phyloP scores from a whole-genome alignment of 2,797 vertebrate genomes.

The Hirundo rustica region DNA sequence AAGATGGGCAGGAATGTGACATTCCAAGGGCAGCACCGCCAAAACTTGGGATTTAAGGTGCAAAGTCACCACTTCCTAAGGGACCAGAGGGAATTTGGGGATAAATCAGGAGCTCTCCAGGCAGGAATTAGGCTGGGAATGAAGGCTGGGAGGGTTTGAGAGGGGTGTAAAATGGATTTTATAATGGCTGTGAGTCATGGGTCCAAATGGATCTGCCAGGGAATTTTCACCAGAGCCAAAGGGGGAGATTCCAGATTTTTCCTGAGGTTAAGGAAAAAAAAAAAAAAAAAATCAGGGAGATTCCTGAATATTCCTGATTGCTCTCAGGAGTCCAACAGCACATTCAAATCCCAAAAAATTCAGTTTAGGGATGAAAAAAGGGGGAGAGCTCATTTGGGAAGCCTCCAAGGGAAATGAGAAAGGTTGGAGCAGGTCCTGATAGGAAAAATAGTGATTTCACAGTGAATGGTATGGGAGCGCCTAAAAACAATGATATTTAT shows the following conservation, averaged over 20 bases:
- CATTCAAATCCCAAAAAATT: too few relatives aligned
- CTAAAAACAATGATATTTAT: neutral
- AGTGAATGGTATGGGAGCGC: fast-evolving
- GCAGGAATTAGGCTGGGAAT: neutral
- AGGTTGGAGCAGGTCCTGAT: neutral
- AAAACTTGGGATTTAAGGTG: neutral
- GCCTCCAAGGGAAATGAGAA: neutral
- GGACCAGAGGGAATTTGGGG: neutral
- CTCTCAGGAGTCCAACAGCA: neutral
- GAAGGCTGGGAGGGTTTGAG: fast-evolving
- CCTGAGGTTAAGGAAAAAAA: neutral
- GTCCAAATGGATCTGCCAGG: neutral
- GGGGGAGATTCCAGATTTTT: neutral
- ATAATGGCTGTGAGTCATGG: neutral
- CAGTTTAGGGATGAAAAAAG: neutral
- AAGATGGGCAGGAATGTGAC: neutral
- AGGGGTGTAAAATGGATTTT: neutral
- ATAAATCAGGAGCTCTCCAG: neutral
- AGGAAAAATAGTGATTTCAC: neutral
- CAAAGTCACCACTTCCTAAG: neutral
- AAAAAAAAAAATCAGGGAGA: neutral
- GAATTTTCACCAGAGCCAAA: neutral
- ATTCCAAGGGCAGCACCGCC: neutral
- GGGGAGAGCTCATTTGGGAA: neutral
- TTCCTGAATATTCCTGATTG: neutral